Evolutionary conservation across 2,797 vertebrate species (phyloP).

Genomic region (Myotis pilosus): DNA sequence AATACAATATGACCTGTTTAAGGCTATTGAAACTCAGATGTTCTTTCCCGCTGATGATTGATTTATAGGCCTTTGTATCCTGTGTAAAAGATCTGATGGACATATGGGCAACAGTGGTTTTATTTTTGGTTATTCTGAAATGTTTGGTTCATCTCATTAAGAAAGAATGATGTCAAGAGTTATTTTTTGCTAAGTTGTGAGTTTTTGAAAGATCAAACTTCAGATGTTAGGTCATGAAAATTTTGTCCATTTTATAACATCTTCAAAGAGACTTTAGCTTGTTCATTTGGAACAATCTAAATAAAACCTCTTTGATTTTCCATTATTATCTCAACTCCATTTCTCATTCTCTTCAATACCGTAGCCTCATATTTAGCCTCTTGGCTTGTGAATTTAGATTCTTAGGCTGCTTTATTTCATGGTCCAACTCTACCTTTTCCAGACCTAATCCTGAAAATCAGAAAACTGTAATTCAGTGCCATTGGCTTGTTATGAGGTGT

Average conservation of each 20-base stretch:
- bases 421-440: neutral
- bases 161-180: neutral
- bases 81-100: neutral
- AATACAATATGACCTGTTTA: neutral
- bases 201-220: neutral
- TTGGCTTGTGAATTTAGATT: neutral
- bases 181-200: neutral
- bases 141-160: neutral
- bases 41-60: neutral
- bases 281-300: neutral
- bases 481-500: neutral
- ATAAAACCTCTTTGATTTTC: neutral
- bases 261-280: neutral
- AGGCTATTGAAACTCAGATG: accelerated
- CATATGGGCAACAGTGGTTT: neutral
- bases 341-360: neutral
- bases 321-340: neutral
- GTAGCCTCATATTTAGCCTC: neutral
- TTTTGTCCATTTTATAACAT: neutral
- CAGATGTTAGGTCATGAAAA: neutral
- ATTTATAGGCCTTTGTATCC: no score
- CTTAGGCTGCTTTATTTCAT: neutral
- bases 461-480: neutral
- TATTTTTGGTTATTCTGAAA: neutral
- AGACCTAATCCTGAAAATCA: neutral